Evolutionary conservation across 2,888 invertebrate genomes (phyloP).

Genomic region (Steinernema hermaphroditum): DNA sequence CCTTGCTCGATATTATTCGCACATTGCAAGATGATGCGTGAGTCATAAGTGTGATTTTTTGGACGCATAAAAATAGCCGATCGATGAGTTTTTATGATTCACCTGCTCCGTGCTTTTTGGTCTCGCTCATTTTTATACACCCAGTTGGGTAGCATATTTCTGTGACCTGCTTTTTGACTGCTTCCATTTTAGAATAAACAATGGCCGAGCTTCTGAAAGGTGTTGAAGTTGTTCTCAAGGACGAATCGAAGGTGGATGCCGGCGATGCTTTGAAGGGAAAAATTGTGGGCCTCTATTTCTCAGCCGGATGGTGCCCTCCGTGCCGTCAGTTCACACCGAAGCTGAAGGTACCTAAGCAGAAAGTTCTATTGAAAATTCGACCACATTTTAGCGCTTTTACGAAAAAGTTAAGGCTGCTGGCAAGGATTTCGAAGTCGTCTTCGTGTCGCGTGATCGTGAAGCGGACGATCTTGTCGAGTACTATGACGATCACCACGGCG

Average conservation of each 20-base stretch:
- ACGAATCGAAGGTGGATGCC: slow-evolving; percentile 47
- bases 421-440: slow-evolving; percentile 62
- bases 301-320: slow-evolving; percentile 70
- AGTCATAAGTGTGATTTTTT: no score
- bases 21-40: no score
- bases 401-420: slow-evolving; percentile 54
- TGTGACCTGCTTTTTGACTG: no score
- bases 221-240: slow-evolving; percentile 43
- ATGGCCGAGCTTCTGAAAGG: slow-evolving; percentile 55
- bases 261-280: slow-evolving; percentile 62
- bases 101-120: no score
- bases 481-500: slow-evolving; percentile 59
- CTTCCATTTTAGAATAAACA: no score
- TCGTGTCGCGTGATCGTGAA: slow-evolving; percentile 57
- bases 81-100: no score
- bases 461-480: slow-evolving; percentile 60
- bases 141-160: no score
- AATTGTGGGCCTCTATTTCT: slow-evolving; percentile 70
- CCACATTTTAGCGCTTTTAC: slow-evolving; percentile 53
- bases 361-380: background rate
- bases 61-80: no score
- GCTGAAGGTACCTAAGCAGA: slow-evolving; percentile 45
- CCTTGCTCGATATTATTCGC: no score
- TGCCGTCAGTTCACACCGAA: slow-evolving; percentile 64
- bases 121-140: no score